phyloP scores from a whole-genome alignment of 37 sponge, comb jelly and placozoan species.

The Aplysina aerophoba region DNA sequence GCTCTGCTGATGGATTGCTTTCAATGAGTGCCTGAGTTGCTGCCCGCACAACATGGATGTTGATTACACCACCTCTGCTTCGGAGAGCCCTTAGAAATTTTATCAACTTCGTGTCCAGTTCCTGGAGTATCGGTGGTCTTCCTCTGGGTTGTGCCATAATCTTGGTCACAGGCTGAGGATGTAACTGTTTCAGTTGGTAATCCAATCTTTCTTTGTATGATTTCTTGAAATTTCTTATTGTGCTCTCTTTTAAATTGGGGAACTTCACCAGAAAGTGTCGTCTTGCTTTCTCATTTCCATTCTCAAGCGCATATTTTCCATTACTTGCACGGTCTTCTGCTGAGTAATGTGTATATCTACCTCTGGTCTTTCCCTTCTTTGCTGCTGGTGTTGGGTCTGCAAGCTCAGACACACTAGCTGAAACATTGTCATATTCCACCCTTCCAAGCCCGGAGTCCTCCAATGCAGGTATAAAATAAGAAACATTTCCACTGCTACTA shows the following conservation, averaged over 20 bases:
- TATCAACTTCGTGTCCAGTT: slow-evolving; percentile 57
- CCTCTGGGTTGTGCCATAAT: slow-evolving; percentile 29
- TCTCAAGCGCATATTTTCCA: slow-evolving; percentile 62
- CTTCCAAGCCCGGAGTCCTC: slow-evolving; percentile 23
- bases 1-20: slow-evolving; percentile 31
- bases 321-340: slow-evolving; percentile 41
- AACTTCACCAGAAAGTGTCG: slow-evolving; percentile 29
- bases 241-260: slow-evolving; percentile 56
- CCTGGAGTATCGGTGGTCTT: slow-evolving; percentile 51
- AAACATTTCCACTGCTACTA: not conserved
- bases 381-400: slow-evolving; percentile 16
- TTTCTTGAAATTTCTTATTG: slow-evolving; percentile 52
- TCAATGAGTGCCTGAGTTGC: slow-evolving; percentile 47
- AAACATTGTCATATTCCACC: slow-evolving; percentile 2
- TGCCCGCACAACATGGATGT: slow-evolving; percentile 62
- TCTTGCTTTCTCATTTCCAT: slow-evolving; percentile 67
- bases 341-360: slow-evolving; percentile 34
- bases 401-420: slow-evolving; percentile 19
- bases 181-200: slow-evolving; percentile 9
- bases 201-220: slow-evolving; percentile 34
- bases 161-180: slow-evolving; percentile 45
- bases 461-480: slow-evolving; percentile 23
- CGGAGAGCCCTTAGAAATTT: slow-evolving; percentile 43
- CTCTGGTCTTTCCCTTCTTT: slow-evolving; percentile 17
- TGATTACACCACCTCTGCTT: slow-evolving; percentile 51